These are phyloP conservation scores for Myrmecobius fasciatus DNA, from an alignment of 2,113 vertebrate species.

Conservation along the genomic window DNA sequence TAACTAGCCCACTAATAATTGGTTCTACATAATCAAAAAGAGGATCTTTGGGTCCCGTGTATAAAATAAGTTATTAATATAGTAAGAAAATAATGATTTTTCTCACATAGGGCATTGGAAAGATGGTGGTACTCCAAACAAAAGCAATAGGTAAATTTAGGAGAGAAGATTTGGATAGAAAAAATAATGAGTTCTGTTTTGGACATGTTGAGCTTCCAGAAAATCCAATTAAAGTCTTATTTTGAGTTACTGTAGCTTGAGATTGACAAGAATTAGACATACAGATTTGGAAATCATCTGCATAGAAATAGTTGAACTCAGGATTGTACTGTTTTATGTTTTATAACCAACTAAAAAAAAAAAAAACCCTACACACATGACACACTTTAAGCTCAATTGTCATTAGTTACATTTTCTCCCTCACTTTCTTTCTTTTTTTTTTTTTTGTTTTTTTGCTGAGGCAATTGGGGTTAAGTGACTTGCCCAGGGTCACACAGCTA, in stretches of 20 bases:
- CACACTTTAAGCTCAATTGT: background rate
- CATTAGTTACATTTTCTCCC: background rate
- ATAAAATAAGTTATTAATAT: too few relatives aligned
- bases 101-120: background rate
- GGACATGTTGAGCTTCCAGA: background rate
- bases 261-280: background rate
- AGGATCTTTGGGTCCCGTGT: too few relatives aligned
- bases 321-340: background rate
- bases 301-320: too few relatives aligned
- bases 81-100: too few relatives aligned
- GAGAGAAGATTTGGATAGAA: too few relatives aligned
- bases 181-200: background rate
- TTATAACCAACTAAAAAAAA: background rate
- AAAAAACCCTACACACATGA: background rate
- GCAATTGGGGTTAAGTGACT: too few relatives aligned
- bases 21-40: too few relatives aligned
- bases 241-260: background rate
- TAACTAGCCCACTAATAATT: too few relatives aligned
- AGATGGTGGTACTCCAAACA: background rate
- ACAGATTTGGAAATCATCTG: background rate
- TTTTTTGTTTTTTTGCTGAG: too few relatives aligned
- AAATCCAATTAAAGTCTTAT: background rate
- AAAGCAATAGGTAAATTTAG: too few relatives aligned
- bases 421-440: too few relatives aligned
- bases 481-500: too few relatives aligned